Conservation (phyloP, 2,797 vertebrate genomes). For the Myoxocephalus aenaeus region DNA sequence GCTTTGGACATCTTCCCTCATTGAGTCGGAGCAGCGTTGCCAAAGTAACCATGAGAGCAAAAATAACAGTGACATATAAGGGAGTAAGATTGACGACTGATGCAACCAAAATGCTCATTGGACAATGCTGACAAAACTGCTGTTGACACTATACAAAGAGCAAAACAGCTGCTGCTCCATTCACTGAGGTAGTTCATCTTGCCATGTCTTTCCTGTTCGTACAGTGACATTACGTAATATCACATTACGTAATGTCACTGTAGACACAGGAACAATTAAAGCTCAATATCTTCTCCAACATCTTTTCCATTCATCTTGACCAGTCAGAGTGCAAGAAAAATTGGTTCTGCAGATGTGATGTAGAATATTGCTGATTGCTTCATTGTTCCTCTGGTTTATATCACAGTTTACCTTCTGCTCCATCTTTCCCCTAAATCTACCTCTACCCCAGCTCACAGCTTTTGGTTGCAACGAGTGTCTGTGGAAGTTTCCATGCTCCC, state of each 20-base stretch:
- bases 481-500: conserved; percentile 76
- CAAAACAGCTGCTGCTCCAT: conserved; percentile 56
- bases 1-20: conserved; percentile 43
- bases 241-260: conserved; percentile 52
- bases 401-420: conserved; percentile 14
- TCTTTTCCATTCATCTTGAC: conserved; percentile 46
- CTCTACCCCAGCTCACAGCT: conserved; percentile 3
- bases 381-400: conserved; percentile 29
- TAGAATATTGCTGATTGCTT: conserved; percentile 25
- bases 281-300: conserved; percentile 23
- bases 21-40: conserved; percentile 43
- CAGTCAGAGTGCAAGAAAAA: conserved; percentile 12
- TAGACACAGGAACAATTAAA: conserved; percentile 45
- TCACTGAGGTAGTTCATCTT: conserved; percentile 46
- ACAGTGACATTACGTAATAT: conserved; percentile 50
- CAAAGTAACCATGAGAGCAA: conserved; percentile 53
- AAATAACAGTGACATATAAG: conserved; percentile 39
- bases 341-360: conserved; percentile 45
- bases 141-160: conserved; percentile 33
- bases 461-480: conserved; percentile 43
- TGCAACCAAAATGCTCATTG: conserved; percentile 30
- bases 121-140: conserved; percentile 31
- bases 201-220: conserved; percentile 33
- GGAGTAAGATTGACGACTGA: conserved; percentile 7
- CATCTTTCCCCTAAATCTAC: conserved; percentile 5